Conservation (phyloP, 2,888 invertebrate genomes). For the Phragmatobia fuliginosa region DNA sequence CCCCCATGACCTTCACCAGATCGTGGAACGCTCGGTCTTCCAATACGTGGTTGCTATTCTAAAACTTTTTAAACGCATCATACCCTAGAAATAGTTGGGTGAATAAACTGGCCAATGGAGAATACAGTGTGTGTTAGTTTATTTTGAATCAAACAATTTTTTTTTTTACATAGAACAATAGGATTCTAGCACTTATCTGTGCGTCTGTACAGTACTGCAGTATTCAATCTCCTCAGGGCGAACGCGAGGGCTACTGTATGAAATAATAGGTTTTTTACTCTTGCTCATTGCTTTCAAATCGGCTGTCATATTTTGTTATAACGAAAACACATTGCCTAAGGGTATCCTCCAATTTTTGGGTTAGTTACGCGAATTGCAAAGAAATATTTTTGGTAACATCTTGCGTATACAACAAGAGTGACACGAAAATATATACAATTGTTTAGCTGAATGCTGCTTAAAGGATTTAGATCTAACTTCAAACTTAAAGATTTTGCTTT, state of each 20-base stretch:
- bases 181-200: constrained; percentile 47
- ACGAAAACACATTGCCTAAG: constrained; percentile 54
- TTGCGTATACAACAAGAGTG: not conserved
- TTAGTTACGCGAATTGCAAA: constrained; percentile 28
- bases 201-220: constrained; percentile 58
- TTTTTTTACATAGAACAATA: not conserved
- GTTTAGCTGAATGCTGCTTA: no score
- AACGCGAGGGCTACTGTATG: constrained; percentile 76
- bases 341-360: constrained; percentile 46
- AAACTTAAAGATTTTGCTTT: no score
- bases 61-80: no score
- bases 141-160: no score
- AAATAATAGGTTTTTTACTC: constrained; percentile 77
- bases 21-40: no score
- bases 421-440: not conserved
- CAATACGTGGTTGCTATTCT: no score
- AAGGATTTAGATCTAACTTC: no score
- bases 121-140: no score
- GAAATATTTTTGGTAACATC: constrained; percentile 10
- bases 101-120: no score
- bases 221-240: constrained; percentile 56
- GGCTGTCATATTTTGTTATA: constrained; percentile 71
- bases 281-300: constrained; percentile 65
- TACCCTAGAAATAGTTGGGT: no score
- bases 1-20: no score